Conservation (phyloP, 2,113 vertebrate genomes). For the Corydoras maculifer region DNA sequence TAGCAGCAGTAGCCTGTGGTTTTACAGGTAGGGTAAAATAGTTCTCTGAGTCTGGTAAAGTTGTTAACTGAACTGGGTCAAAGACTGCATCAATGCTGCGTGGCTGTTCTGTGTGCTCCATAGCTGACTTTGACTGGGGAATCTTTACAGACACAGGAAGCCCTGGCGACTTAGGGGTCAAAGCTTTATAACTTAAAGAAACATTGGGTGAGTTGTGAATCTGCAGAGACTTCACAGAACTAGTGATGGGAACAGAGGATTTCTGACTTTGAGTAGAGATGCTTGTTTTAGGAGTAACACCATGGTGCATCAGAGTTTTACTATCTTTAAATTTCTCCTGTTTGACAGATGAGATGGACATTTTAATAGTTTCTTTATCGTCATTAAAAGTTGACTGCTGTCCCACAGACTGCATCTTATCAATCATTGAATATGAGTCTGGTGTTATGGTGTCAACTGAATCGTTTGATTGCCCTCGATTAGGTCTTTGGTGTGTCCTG, state of each 20-base stretch:
- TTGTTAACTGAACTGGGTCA: slow-evolving; percentile 16
- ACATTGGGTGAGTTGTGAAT: slow-evolving; percentile 19
- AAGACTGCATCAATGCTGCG: slow-evolving; percentile 33
- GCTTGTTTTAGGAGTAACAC: slow-evolving; percentile 30
- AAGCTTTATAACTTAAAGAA: slow-evolving; percentile 38
- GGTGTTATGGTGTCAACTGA: slow-evolving; percentile 36
- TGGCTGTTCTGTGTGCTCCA: slow-evolving; percentile 30
- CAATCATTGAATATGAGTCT: slow-evolving; percentile 53
- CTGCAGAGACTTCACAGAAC: slow-evolving; percentile 27
- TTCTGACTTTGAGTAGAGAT: slow-evolving; percentile 53
- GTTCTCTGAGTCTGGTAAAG: slow-evolving; percentile 66
- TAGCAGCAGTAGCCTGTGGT: slow-evolving; percentile 41
- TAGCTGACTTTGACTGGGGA: slow-evolving; percentile 7
- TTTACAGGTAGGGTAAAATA: slow-evolving; percentile 79
- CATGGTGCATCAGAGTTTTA: slow-evolving; percentile 23
- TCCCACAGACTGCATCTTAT: slow-evolving; percentile 55
- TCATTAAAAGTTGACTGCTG: slow-evolving; percentile 35
- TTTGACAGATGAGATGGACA: neutral
- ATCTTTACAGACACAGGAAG: slow-evolving; percentile 30
- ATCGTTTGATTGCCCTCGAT: slow-evolving; percentile 34
- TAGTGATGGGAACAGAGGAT: slow-evolving; percentile 13
- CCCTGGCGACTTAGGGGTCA: slow-evolving; percentile 43
- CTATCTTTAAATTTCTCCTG: slow-evolving; percentile 35
- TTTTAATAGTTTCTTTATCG: slow-evolving; percentile 38
- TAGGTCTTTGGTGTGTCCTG: slow-evolving; percentile 45